Conservation (phyloP, 2,888 invertebrate genomes). For the Prostheceraeus crozeri region DNA sequence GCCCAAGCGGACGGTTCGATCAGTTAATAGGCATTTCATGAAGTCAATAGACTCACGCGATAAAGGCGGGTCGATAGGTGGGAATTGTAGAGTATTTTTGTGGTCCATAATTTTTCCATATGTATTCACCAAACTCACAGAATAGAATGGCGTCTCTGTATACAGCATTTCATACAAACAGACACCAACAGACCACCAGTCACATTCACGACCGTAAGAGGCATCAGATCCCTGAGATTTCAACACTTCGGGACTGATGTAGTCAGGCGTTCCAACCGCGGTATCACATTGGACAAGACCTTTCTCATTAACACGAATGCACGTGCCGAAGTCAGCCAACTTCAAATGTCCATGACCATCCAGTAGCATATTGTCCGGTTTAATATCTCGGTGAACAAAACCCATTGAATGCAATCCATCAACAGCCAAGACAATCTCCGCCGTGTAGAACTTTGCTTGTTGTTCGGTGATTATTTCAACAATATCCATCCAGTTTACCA, state of each 20-base stretch:
- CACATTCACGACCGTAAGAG: conserved; percentile 91
- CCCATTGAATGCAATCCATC: conserved; percentile 98
- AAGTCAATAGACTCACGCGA: conserved; percentile 67
- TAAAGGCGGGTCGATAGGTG: conserved; percentile 73
- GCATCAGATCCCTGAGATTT: conserved; percentile 91
- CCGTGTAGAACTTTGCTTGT: conserved; percentile 95
- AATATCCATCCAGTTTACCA: conserved; percentile 94
- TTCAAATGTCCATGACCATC: conserved; percentile 91
- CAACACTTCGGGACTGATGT: conserved; percentile 95
- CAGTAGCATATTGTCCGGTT: conserved; percentile 95
- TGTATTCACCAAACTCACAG: conserved; percentile 92
- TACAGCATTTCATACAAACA: conserved; percentile 92
- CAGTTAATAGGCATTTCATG: conserved; percentile 85
- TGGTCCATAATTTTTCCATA: conserved; percentile 99
- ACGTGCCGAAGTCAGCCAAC: conserved; percentile 98
- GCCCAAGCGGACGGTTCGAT: conserved; percentile 73
- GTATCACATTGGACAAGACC: conserved; percentile 78
- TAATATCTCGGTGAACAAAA: conserved; percentile 82
- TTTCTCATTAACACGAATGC: conserved; percentile 56
- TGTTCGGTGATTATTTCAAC: conserved; percentile 91
- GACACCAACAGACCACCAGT: conserved; percentile 99
- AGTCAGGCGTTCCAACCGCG: conserved; percentile 98
- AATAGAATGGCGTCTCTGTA: conserved; percentile 92
- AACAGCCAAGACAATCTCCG: conserved; percentile 90
- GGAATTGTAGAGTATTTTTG: conserved; percentile 76